Evolutionary conservation across 2,888 invertebrate genomes (phyloP), one percentile per base, ranked within the genome.

Genomic region (Terebella lapidaria): DNA sequence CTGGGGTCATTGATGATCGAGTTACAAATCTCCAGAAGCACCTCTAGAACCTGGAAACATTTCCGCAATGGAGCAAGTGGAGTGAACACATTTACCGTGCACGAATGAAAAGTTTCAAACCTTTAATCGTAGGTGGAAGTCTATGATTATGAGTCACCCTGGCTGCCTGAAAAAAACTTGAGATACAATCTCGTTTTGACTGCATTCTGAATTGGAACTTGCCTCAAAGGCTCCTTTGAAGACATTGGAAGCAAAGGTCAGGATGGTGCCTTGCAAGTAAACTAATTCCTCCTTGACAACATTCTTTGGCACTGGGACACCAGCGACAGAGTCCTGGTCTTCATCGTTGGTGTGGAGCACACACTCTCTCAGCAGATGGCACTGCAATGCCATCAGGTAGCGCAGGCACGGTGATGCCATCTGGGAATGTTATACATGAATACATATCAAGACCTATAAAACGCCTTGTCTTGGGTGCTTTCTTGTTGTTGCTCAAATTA

Each of bases 381-480:
- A 76, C 60, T 75, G 76, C n/a, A 78, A 70, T 1, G 78, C 71
- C 70, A 74, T 72, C 63, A 79, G 62, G 58, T 78, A 79, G 29
- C 70, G 67, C 22, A 77, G 66, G 62, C 75, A 74, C 2, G 78
- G 74, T 2, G 70, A 71, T 15, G 67, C 63, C 52, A 63, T 57
- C 70, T 70, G 58, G n/a, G 15, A 60, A 25, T 25, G 59, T 24
- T 27, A 18, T 1, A 57, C 15, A 27, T n/a, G n/a, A n/a, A n/a
- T n/a, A n/a, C n/a, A n/a, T n/a, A n/a, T n/a, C n/a, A n/a, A n/a
- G n/a, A n/a, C n/a, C n/a, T n/a, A n/a, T n/a, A n/a, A n/a, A n/a
- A n/a, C n/a, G n/a, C n/a, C n/a, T n/a, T n/a, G n/a, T n/a, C n/a
- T n/a, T n/a, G n/a, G n/a, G n/a, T n/a, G n/a, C n/a, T n/a, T n/a